phyloP scores from a whole-genome alignment of 2,797 vertebrate species.

The Scolopax rusticola region DNA sequence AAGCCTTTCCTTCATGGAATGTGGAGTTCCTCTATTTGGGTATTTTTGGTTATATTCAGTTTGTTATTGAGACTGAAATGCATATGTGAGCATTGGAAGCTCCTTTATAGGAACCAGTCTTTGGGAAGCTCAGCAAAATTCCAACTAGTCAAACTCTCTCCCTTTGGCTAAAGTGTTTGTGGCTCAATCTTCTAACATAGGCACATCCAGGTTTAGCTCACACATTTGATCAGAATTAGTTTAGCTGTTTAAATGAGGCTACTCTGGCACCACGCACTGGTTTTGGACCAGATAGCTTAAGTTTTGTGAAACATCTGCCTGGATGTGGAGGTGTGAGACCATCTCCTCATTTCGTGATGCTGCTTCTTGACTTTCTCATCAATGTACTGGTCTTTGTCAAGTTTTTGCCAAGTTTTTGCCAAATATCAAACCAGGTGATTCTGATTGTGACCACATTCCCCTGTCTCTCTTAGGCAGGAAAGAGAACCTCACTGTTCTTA shows the following conservation, averaged over 20 bases:
- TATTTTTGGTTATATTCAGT: neutral
- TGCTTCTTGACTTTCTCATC: neutral
- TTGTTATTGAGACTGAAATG: neutral
- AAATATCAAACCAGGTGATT: neutral
- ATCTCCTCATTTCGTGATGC: neutral
- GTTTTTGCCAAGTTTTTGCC: neutral
- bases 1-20: neutral
- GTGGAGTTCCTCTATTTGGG: neutral
- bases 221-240: neutral
- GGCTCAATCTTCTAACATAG: neutral
- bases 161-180: neutral
- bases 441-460: neutral
- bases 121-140: neutral
- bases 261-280: neutral
- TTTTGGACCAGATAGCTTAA: neutral
- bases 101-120: neutral
- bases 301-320: neutral
- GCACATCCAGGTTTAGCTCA: neutral
- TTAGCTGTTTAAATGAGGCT: neutral
- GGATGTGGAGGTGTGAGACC: neutral
- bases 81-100: neutral
- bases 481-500: neutral
- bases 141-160: neutral
- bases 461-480: neutral
- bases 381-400: neutral